Percentiles rank a stretch among this genome's conserved stretches.
Evolutionary conservation across 2,888 invertebrate genomes (phyloP).

Genomic region (Drosophila mettleri): DNA sequence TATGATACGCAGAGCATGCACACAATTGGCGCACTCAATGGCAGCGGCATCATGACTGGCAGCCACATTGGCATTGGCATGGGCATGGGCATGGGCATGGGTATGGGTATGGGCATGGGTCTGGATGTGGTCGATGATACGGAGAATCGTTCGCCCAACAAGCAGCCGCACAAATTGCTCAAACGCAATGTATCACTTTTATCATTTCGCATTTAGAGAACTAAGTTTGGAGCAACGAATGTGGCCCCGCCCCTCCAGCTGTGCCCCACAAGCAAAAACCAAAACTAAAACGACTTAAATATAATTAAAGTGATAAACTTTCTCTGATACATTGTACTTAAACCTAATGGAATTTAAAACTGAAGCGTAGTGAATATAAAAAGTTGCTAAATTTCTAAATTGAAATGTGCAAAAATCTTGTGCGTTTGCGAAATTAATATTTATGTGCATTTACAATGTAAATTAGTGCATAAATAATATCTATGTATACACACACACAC

Average conservation of each 20-base stretch:
- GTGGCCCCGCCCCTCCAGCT: slow-evolving; percentile 37
- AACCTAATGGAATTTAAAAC: slow-evolving; percentile 62
- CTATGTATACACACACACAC: slow-evolving; percentile 11
- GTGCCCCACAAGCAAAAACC: slow-evolving; percentile 28
- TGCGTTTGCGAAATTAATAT: slow-evolving; percentile 48
- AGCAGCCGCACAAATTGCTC: slow-evolving; percentile 81
- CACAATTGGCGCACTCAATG: slow-evolving; percentile 66
- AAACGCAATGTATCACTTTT: slow-evolving; percentile 84
- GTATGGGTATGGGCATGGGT: slow-evolving; percentile 64
- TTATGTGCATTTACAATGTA: slow-evolving; percentile 76
- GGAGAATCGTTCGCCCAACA: slow-evolving; percentile 62
- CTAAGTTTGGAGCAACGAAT: slow-evolving; percentile 48
- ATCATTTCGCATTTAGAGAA: slow-evolving; percentile 83
- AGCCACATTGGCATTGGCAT: slow-evolving; percentile 64
- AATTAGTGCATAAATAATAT: slow-evolving; percentile 59
- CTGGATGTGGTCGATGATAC: slow-evolving; percentile 74
- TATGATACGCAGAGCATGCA: slow-evolving; percentile 82
- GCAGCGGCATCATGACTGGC: slow-evolving; percentile 64
- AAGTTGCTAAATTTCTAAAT: slow-evolving; percentile 23
- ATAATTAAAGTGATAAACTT: slow-evolving; percentile 74
- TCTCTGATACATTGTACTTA: slow-evolving; percentile 73
- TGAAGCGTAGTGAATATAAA: slow-evolving; percentile 53
- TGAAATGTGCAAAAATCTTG: slow-evolving; percentile 43
- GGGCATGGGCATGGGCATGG: slow-evolving; percentile 51
- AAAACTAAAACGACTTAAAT: slow-evolving; percentile 65